These are phyloP conservation scores for Potamilus streckersoni DNA, from an alignment of 1,140 invertebrate species.

Conservation along the genomic window DNA sequence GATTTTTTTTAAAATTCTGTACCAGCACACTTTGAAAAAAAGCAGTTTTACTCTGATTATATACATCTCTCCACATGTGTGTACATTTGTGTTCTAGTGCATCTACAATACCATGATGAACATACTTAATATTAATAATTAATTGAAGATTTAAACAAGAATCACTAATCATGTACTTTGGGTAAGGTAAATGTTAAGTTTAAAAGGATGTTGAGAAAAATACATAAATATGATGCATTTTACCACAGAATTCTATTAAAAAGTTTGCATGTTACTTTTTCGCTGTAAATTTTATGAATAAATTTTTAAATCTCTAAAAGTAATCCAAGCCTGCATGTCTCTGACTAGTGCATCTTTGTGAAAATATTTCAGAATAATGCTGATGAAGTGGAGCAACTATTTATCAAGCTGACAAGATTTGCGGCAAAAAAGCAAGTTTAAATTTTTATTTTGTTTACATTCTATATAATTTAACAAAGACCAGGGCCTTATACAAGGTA, in stretches of 20 bases:
- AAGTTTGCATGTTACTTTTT: not conserved
- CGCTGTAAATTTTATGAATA: not conserved
- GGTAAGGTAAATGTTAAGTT: too few relatives aligned
- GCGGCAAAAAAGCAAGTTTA: constrained; percentile 70
- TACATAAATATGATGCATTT: not conserved
- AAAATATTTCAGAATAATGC: constrained; percentile 58
- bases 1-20: too few relatives aligned
- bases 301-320: not conserved
- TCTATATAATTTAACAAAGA: too few relatives aligned
- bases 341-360: constrained; percentile 1
- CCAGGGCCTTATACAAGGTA: too few relatives aligned
- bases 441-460: not conserved
- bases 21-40: too few relatives aligned
- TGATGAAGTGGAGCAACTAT: constrained; percentile 68
- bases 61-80: too few relatives aligned
- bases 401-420: constrained; percentile 71
- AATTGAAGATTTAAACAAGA: too few relatives aligned
- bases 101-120: too few relatives aligned
- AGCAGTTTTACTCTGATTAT: too few relatives aligned
- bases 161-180: too few relatives aligned
- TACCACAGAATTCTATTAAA: not conserved
- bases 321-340: not conserved
- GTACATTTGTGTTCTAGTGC: too few relatives aligned
- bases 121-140: too few relatives aligned
- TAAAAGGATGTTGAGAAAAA: not conserved